Conservation (phyloP, 2,113 vertebrate genomes). For the Coryphaenoides rupestris region DNA sequence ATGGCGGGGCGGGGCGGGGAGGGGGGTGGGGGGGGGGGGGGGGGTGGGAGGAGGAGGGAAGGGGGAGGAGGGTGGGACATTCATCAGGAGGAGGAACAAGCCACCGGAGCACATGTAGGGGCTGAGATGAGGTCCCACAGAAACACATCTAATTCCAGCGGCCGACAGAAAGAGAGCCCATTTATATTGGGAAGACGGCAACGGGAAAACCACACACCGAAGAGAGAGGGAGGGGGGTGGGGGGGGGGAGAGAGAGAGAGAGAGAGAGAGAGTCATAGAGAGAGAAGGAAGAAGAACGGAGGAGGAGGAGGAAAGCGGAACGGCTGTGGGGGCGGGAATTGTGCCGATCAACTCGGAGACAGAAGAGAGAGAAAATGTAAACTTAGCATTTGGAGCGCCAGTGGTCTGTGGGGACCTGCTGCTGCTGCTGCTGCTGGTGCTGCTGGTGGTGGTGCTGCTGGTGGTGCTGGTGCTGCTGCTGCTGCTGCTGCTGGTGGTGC, state of each 20-base stretch:
- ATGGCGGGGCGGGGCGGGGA: neutral
- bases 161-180: slow-evolving; percentile 55
- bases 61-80: slow-evolving; percentile 37
- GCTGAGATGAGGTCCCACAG: slow-evolving; percentile 62
- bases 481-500: too few relatives aligned
- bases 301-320: too few relatives aligned
- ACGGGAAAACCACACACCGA: slow-evolving; percentile 45
- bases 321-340: too few relatives aligned
- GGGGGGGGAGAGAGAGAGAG: neutral
- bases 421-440: neutral
- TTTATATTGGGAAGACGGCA: slow-evolving; percentile 64
- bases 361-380: slow-evolving; percentile 1
- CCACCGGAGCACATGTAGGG: slow-evolving; percentile 51
- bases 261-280: neutral
- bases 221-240: slow-evolving; percentile 4
- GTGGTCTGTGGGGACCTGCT: slow-evolving; percentile 32
- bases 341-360: neutral
- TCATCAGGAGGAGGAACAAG: slow-evolving; percentile 69
- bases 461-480: too few relatives aligned
- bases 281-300: slow-evolving; percentile 35
- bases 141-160: slow-evolving; percentile 65
- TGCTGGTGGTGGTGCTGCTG: too few relatives aligned
- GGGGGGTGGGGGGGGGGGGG: too few relatives aligned
- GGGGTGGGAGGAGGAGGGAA: neutral
- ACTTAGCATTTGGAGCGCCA: slow-evolving; percentile 27